phyloP scores from a whole-genome alignment of 2,888 invertebrate species.

The Flexamia atlantica region DNA sequence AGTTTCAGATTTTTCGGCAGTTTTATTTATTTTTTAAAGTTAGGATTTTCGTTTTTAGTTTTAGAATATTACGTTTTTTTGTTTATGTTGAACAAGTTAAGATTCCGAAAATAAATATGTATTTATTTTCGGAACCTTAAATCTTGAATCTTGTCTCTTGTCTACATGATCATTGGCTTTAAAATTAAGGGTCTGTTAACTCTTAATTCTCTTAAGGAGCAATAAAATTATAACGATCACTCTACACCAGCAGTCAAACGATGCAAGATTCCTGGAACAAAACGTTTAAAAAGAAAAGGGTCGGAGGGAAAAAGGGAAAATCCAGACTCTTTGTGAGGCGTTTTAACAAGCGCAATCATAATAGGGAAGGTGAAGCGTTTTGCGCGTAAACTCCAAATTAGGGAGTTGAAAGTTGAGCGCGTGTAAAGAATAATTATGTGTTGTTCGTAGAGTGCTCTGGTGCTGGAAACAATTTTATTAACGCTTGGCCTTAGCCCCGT shows the following conservation, averaged over 20 bases:
- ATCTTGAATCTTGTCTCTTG: too few relatives aligned
- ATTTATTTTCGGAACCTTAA: too few relatives aligned
- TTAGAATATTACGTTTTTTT: too few relatives aligned
- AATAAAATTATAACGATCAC: too few relatives aligned
- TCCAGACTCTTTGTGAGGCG: slow-evolving; percentile 28
- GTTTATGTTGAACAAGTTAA: too few relatives aligned
- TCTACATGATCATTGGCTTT: too few relatives aligned
- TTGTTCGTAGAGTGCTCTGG: slow-evolving; percentile 23
- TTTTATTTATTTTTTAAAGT: too few relatives aligned
- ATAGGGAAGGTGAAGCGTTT: slow-evolving; percentile 33
- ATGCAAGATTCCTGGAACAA: not conserved
- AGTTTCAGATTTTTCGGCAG: too few relatives aligned
- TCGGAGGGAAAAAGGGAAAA: not conserved
- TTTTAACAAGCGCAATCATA: slow-evolving; percentile 34
- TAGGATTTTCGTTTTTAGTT: too few relatives aligned
- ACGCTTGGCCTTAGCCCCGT: slow-evolving; percentile 7
- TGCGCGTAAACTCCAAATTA: slow-evolving; percentile 41
- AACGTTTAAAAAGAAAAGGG: not conserved
- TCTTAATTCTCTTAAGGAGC: too few relatives aligned
- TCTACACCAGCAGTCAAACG: not conserved
- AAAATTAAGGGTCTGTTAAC: too few relatives aligned
- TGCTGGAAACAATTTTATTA: slow-evolving; percentile 13
- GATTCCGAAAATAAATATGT: too few relatives aligned
- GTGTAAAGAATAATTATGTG: slow-evolving; percentile 45
- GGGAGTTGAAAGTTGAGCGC: slow-evolving; percentile 33